Evolutionary conservation across 2,797 vertebrate species (phyloP).

Genomic region (Microctenopoma stevenorrisi): DNA sequence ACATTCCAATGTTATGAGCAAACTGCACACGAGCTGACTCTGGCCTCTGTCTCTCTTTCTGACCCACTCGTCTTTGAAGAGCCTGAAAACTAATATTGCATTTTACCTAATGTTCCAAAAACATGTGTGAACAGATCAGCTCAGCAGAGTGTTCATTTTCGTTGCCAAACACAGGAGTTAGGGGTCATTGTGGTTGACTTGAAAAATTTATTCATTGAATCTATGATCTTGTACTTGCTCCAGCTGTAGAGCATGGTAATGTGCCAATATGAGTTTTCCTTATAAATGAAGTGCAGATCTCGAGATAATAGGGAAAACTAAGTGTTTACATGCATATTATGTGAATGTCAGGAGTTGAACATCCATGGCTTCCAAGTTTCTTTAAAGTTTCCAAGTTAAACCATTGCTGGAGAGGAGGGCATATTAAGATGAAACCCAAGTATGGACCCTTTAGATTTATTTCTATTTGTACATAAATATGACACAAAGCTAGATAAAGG

Average conservation of each 20-base stretch:
- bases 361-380: too few species aligned
- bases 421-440: too few species aligned
- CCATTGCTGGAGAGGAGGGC: too few species aligned
- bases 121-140: not conserved
- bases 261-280: not conserved
- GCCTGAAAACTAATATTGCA: not conserved
- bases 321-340: too few species aligned
- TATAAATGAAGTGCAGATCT: not conserved
- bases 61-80: conserved; percentile 2
- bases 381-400: too few species aligned
- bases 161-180: not conserved
- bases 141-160: not conserved
- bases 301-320: too few species aligned
- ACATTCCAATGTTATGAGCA: conserved; percentile 76
- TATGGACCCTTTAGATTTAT: too few species aligned
- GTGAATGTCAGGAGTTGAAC: too few species aligned
- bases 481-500: too few species aligned
- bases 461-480: too few species aligned
- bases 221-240: not conserved
- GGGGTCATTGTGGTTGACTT: not conserved
- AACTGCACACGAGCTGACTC: conserved; percentile 31
- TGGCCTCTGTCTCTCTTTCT: conserved; percentile 4
- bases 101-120: conserved; percentile 17
- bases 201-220: not conserved
- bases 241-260: not conserved